Conservation (phyloP, 2,113 vertebrate species). For the Ariopsis seemanni region DNA sequence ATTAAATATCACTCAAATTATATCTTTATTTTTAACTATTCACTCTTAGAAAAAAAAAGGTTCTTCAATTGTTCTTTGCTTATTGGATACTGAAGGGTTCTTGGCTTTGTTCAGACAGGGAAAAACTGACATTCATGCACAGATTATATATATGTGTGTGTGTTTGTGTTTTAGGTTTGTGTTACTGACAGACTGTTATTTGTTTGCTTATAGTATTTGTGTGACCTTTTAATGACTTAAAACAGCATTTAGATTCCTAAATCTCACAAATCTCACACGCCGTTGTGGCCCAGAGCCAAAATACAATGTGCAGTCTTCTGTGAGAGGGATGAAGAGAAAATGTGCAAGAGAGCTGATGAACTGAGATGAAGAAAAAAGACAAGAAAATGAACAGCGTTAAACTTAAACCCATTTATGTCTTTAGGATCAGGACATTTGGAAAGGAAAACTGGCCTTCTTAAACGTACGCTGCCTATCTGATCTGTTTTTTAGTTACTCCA, state of each 20-base stretch:
- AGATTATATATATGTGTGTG: no score
- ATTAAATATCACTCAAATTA: not conserved
- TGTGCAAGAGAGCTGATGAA: not conserved
- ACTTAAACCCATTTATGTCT: not conserved
- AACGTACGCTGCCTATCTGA: not conserved
- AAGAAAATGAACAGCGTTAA: not conserved
- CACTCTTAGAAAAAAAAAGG: not conserved
- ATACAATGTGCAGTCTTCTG: not conserved
- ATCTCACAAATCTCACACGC: not conserved
- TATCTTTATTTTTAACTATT: not conserved
- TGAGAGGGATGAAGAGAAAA: not conserved
- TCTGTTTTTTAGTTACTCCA: not conserved
- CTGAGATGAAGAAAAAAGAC: not conserved
- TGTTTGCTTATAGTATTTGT: not conserved
- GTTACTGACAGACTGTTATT: not conserved
- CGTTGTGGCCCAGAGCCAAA: constrained; percentile 8
- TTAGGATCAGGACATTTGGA: not conserved
- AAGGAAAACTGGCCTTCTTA: not conserved
- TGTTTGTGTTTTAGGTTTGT: no score
- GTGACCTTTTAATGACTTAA: not conserved
- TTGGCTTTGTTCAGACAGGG: no score
- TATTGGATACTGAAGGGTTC: not conserved
- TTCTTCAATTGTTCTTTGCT: no score
- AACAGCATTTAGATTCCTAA: not conserved
- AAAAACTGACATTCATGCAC: no score